Conservation (phyloP, 1,140 invertebrate species). For the Drosophila littoralis region DNA sequence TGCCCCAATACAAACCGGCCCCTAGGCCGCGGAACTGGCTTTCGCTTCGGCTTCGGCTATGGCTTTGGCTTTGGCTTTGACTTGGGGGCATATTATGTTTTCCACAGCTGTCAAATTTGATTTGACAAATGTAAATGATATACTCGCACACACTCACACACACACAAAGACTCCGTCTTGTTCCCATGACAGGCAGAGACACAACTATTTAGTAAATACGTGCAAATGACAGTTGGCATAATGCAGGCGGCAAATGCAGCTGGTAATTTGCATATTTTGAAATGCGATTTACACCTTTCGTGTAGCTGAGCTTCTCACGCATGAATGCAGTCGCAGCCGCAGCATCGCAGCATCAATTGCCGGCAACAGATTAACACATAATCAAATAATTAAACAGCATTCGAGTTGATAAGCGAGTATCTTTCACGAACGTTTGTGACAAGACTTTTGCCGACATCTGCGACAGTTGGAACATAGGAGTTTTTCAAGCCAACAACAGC, state of each 20-base stretch:
- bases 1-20: constrained; percentile 4
- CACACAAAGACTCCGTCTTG: constrained; percentile 3
- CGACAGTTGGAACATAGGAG: too few species aligned
- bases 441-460: too few species aligned
- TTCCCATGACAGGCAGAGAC: background rate
- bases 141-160: constrained; percentile 18
- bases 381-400: constrained; percentile 27
- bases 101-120: constrained; percentile 81
- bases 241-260: constrained; percentile 22
- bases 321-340: constrained; percentile 5
- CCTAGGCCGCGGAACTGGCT: background rate
- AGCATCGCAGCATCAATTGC: background rate
- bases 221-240: constrained; percentile 42
- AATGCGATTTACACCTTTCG: constrained; percentile 34
- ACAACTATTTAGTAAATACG: background rate
- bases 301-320: constrained; percentile 9
- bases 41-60: background rate
- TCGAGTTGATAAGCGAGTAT: constrained; percentile 7
- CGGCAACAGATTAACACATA: constrained; percentile 36
- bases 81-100: constrained; percentile 66
- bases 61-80: constrained; percentile 9
- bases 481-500: too few species aligned
- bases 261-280: constrained; percentile 31
- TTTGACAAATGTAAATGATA: constrained; percentile 82
- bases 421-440: background rate